These are phyloP conservation scores for Diglossa brunneiventris DNA, from an alignment of 2,113 vertebrate genomes.

Conservation along the genomic window DNA sequence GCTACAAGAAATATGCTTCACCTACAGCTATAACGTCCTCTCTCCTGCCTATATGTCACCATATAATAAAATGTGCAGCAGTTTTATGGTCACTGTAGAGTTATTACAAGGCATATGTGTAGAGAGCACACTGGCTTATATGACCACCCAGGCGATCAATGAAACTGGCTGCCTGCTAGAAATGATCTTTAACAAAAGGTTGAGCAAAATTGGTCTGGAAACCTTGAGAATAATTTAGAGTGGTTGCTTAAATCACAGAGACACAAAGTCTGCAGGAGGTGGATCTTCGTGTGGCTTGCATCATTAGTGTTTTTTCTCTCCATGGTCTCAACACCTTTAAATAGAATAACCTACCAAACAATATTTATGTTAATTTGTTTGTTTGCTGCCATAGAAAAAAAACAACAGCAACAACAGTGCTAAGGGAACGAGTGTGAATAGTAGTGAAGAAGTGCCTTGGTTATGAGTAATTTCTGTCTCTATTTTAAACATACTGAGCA, in stretches of 20 bases:
- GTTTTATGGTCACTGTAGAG: conserved; percentile 13
- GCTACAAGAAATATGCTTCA: neutral
- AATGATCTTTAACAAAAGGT: conserved; percentile 36
- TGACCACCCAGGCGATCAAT: conserved; percentile 17
- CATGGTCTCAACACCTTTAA: neutral
- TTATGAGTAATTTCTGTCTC: conserved; percentile 41
- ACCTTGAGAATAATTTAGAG: neutral
- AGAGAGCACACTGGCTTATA: neutral
- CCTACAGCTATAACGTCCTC: neutral
- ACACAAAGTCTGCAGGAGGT: neutral
- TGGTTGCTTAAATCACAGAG: conserved; percentile 9
- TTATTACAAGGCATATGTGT: conserved; percentile 4
- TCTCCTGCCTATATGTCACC: neutral
- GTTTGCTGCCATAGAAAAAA: conserved; percentile 36
- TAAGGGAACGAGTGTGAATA: neutral
- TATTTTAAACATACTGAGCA: conserved; percentile 53
- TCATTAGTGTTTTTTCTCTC: neutral
- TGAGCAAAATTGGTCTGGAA: conserved; percentile 36
- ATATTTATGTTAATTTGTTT: conserved; percentile 50
- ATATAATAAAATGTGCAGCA: neutral
- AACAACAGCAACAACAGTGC: neutral
- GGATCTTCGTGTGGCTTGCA: neutral
- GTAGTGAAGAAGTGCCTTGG: neutral
- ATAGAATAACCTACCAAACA: neutral
- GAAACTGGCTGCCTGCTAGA: neutral